A percentile compares a stretch with the other conserved stretches of the same genome.
phyloP scores from a whole-genome alignment of 2,888 invertebrate genomes.

The Phyllotreta striolata region DNA sequence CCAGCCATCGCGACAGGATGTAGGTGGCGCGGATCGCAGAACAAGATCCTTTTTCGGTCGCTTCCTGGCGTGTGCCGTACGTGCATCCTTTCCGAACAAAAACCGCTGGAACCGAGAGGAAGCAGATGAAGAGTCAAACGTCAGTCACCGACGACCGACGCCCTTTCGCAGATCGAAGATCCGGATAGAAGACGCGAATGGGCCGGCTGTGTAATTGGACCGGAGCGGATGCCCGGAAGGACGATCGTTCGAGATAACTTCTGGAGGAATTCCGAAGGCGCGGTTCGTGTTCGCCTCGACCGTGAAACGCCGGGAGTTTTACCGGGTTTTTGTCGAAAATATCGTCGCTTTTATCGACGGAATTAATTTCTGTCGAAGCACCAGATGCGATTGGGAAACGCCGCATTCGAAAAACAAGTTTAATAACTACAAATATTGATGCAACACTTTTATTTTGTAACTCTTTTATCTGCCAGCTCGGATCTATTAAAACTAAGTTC shows the following conservation, averaged over 20 bases:
- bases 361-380: conserved; percentile 5
- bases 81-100: conserved; percentile 1
- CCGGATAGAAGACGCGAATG: too few species aligned
- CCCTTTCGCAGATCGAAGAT: too few species aligned
- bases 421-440: conserved; percentile 30
- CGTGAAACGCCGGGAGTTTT: neutral
- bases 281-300: too few species aligned
- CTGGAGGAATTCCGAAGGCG: too few species aligned
- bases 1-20: conserved; percentile 11
- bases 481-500: conserved; percentile 19
- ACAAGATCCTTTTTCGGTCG: conserved; percentile 26
- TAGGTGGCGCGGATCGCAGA: conserved; percentile 7
- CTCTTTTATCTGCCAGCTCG: conserved; percentile 9
- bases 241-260: too few species aligned
- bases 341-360: neutral
- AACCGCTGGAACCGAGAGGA: too few species aligned
- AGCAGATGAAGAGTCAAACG: too few species aligned
- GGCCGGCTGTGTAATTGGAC: too few species aligned
- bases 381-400: conserved; percentile 27
- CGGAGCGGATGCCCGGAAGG: too few species aligned
- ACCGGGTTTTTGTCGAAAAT: neutral
- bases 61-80: conserved; percentile 32
- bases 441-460: conserved; percentile 27
- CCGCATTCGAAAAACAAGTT: conserved; percentile 27
- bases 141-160: too few species aligned